Evolutionary conservation across 2,113 vertebrate genomes (phyloP), one percentile per base, ranked within the genome.

Genomic region (Smithornis capensis): DNA sequence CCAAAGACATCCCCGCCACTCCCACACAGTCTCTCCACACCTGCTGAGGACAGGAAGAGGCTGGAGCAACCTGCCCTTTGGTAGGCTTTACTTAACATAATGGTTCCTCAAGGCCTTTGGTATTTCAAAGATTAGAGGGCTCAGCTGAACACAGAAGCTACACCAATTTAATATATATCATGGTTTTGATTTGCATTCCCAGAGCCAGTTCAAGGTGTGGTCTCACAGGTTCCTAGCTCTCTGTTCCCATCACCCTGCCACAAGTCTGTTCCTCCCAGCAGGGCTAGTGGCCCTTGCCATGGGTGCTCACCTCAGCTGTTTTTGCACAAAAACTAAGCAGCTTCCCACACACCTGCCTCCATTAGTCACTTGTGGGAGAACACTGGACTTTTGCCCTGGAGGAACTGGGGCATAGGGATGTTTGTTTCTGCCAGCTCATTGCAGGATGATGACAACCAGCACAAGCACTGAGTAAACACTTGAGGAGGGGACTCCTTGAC

Each of bases 81-180:
- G 42, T 62, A 84, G 52, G 52, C 21, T 87, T 52, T 82, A 44
- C 45, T 25, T 49, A 57, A 44, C 0, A 0, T 56, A 60, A 71
- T 76, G 53, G 68, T 78, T 17, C 62, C 81, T 62, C 3, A 2
- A 78, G 65, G 77, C 73, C 42, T 77, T 92, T 45, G 80, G 42
- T 55, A 90, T 47, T 71, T 74, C 27, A 12, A 38, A 68, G 69
- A 91, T 87, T 75, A 91, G 74, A 94, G 62, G 59, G 67, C 59
- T 91, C 42, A 9, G 52, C 69, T 79, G 57, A 68, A 76, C 52
- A 50, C 65, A 87, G 74, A 78, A 93, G 47, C 59, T 86, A 42
- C 57, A 75, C n/a, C 44, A 65, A n/a, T 75, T 83, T 69, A 55
- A 76, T 67, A 50, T 82, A 17, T 27, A 71, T 40, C 60, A 49